Base-by-base conservation (phyloP, 2,113 vertebrate genomes). In the Taxidea taxus region DNA sequence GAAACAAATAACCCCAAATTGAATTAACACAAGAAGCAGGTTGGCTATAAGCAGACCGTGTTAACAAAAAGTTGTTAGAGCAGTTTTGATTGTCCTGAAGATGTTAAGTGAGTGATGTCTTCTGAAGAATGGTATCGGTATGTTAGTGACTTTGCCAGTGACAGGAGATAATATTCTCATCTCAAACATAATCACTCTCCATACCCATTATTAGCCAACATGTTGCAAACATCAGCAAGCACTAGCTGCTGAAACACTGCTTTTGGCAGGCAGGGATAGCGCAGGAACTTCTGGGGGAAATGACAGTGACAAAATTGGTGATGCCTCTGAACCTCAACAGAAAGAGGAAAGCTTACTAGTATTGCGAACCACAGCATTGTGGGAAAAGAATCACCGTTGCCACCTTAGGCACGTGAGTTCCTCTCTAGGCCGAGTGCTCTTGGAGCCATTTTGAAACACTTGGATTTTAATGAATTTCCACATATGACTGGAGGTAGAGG, bases 261-360 rank as follows among this genome's bases (percentile, higher is more conserved):
- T 56, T 93, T 88, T 93, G 90, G 66, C 54, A 95, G 64, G 51
- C 51, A 72, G 54, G 34, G 82, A 77, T 44, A 97, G 21, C 66
- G 31, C 13, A 60, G 49, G 82, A n/a, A 62, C 60, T 96, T 89
- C 64, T 81, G 62, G 58, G 13, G 42, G 11, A 93, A 95, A 84
- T 86, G 87, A 93, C 58, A 95, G 80, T 86, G 87, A 93, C 58
- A 91, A 86, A 94, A 81, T 86, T 60, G 44, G 85, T 77, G 16
- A n/a, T 87, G 80, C 51, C 39, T 93, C 56, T 90, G 80, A 95
- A 37, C n/a, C 11, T 90, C 47, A 85, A 86, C n/a, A 20, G 37
- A 72, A 92, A 94, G 39, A 88, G 51, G 37, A 87, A 94, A 95
- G 4, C 29, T 82, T 42, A 39, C 37, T 34, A 70, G n/a, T 21